These are phyloP conservation scores for Microcebus lehilahytsara DNA, from an alignment of 2,113 vertebrate species.

Conservation along the genomic window DNA sequence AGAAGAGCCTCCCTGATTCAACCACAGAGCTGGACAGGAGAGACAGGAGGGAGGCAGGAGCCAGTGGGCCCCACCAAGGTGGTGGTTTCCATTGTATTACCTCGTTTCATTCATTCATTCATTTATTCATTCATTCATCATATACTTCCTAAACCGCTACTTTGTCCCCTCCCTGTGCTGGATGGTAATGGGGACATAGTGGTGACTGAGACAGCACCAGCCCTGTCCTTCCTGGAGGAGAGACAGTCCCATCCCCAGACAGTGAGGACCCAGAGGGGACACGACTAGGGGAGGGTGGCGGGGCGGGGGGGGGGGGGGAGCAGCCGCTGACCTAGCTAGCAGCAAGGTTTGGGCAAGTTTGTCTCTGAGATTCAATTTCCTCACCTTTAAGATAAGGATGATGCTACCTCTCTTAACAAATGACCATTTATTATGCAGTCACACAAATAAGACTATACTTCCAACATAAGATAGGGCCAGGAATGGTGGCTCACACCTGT, in stretches of 20 bases:
- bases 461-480: background rate
- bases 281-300: background rate
- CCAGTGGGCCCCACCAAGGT: background rate
- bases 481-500: too few species aligned
- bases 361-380: background rate
- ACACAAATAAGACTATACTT: background rate
- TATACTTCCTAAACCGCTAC: background rate
- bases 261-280: background rate
- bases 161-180: background rate
- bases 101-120: background rate
- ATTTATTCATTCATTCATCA: background rate
- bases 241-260: background rate
- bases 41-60: background rate
- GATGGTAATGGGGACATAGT: background rate
- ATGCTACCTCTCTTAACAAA: background rate
- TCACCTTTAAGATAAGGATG: background rate
- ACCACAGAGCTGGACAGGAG: background rate
- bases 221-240: background rate
- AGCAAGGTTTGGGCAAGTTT: background rate
- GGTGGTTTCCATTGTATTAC: background rate
- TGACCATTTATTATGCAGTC: background rate
- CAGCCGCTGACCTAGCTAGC: background rate
- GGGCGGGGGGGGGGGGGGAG: too few species aligned
- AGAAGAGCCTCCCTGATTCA: rapidly evolving
- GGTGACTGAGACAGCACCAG: background rate